Evolutionary conservation across 2,888 invertebrate genomes (phyloP), one percentile per base, ranked within the genome.

Genomic region (Drosophila ustulata): DNA sequence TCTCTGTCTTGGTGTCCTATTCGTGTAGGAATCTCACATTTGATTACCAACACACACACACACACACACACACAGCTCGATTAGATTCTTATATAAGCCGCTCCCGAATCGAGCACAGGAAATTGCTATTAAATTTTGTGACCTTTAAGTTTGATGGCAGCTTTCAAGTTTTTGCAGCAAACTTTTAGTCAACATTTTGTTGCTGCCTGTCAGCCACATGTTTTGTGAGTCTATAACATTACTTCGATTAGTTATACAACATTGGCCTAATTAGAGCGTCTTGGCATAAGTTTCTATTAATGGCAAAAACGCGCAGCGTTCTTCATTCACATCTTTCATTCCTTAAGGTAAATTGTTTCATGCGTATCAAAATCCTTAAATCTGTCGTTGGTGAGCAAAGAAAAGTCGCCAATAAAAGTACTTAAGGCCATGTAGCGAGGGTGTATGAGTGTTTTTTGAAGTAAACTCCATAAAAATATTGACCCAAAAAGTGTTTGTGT

Each of bases 111-210:
- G 58, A 49, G 56, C 59, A 39, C 63, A 68, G 88, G 70, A 84
- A 72, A 81, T 81, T 78, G 88, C 71, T 62, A 82, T 85, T 79
- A 76, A 88, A 88, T 88, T 88, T 70, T 71, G 73, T 65, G 86
- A 79, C 82, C 82, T 82, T 82, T 75, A 79, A 82, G 69, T 82
- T 71, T 59, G 59, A 53, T 71, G 65, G 47, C 63, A 65, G 25
- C 57, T 59, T 56, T 62, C 58, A 62, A 66, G 49, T 66, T 71
- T 55, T 66, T 56, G 45, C 46, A 37, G 34, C n/a, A 61, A 78
- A 67, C 26, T 74, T 75, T 80, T 53, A 37, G 59, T 45, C 28
- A 58, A 68, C 67, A 66, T 65, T 65, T 66, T 43, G 41, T 50
- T 49, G 9, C 62, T 11, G 47, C 30, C 55, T 56, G 59, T 61